Evolutionary conservation across 2,113 vertebrate species (phyloP).

Genomic region (Hypocryptadius cinnamomeus): DNA sequence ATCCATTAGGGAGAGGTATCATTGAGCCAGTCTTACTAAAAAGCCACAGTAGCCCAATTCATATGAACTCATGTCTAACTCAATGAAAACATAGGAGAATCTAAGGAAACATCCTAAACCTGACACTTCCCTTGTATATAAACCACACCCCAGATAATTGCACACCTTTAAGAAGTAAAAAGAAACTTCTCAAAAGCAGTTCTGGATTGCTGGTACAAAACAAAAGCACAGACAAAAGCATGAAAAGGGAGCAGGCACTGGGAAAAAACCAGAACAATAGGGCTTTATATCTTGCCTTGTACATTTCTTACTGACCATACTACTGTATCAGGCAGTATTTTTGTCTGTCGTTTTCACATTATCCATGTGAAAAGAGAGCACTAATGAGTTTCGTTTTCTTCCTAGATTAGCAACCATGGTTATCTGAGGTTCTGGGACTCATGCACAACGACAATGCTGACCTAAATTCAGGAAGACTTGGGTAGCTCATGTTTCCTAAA

Average conservation of each 20-base stretch:
- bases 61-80: neutral
- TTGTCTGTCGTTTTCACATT: neutral
- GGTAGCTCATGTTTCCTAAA: constrained; percentile 12
- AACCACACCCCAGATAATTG: neutral
- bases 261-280: neutral
- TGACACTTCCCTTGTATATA: neutral
- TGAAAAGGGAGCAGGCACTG: neutral
- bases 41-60: neutral
- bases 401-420: neutral
- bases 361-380: neutral
- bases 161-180: neutral
- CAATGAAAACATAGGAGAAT: neutral
- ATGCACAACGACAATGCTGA: neutral
- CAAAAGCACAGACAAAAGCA: neutral
- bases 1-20: neutral
- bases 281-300: neutral
- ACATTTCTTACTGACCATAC: neutral
- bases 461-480: constrained; percentile 17
- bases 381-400: neutral
- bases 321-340: neutral
- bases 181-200: neutral
- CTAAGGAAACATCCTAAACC: neutral
- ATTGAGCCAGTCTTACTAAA: neutral
- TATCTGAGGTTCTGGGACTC: neutral
- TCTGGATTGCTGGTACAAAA: neutral